These are phyloP conservation scores for Muscicapa adusta DNA, from an alignment of 2,113 vertebrate species.

Conservation along the genomic window DNA sequence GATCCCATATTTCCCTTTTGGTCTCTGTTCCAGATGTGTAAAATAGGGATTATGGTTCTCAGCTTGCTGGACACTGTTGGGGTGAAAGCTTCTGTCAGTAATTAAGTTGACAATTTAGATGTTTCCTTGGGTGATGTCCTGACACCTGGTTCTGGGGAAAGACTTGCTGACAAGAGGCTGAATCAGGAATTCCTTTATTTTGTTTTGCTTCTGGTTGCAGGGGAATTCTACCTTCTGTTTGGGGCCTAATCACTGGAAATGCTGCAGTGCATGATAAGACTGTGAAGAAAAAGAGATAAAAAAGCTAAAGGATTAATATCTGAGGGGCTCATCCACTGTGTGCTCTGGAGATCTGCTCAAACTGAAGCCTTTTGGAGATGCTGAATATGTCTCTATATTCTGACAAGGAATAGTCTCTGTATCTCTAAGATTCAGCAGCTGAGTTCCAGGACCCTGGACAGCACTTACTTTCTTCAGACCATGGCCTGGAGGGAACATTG, in stretches of 20 bases:
- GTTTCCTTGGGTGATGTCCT: neutral
- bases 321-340: neutral
- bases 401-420: neutral
- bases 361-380: neutral
- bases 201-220: neutral
- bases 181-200: neutral
- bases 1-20: neutral
- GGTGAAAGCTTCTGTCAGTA: neutral
- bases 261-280: neutral
- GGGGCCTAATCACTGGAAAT: conserved; percentile 18
- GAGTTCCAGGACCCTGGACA: neutral
- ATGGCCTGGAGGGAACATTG: neutral
- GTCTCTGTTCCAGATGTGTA: neutral
- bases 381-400: neutral
- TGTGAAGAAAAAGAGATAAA: conserved; percentile 27
- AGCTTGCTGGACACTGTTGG: neutral
- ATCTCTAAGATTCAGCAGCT: neutral
- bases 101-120: neutral
- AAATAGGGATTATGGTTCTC: neutral
- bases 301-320: conserved; percentile 53
- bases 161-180: neutral
- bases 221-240: neutral
- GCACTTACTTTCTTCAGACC: neutral
- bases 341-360: neutral
- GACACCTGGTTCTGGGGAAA: neutral